phyloP scores from a whole-genome alignment of 35 echinoderm and acorn worm species.

The Lytechinus pictus region DNA sequence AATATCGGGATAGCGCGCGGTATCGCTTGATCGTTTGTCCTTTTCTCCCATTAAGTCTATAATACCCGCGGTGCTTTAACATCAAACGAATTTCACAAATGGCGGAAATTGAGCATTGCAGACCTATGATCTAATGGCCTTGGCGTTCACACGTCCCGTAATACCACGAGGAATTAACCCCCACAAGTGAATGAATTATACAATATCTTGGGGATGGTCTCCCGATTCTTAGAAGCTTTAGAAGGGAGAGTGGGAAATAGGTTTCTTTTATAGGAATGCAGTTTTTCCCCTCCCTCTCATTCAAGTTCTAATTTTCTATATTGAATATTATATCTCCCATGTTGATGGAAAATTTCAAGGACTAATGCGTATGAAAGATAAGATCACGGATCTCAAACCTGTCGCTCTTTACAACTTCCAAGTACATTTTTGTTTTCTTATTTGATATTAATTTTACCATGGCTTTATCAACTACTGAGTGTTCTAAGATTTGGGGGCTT shows the following conservation, averaged over 20 bases:
- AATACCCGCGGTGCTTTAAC: neutral
- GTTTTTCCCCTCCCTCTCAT: neutral
- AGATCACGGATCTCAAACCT: too few relatives aligned
- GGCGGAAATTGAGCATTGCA: neutral
- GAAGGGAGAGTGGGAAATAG: neutral
- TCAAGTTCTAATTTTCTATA: too few relatives aligned
- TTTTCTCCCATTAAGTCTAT: neutral
- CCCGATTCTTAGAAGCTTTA: neutral
- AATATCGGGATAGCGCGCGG: neutral
- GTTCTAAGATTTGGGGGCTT: too few relatives aligned
- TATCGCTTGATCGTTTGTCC: neutral
- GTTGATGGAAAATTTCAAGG: too few relatives aligned
- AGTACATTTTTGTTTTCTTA: too few relatives aligned
- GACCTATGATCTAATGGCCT: neutral
- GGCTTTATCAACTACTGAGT: too few relatives aligned
- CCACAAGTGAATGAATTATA: neutral
- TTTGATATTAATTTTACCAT: too few relatives aligned
- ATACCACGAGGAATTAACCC: neutral
- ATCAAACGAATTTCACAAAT: constrained; percentile 13
- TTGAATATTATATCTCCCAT: too few relatives aligned
- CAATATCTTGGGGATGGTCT: neutral
- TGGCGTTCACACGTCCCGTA: neutral
- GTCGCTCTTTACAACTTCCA: too few relatives aligned
- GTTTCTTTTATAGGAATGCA: neutral
- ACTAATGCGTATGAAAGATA: too few relatives aligned